Conservation (phyloP, 2,888 invertebrate species). For the Chalcosyrphus nemorum region DNA sequence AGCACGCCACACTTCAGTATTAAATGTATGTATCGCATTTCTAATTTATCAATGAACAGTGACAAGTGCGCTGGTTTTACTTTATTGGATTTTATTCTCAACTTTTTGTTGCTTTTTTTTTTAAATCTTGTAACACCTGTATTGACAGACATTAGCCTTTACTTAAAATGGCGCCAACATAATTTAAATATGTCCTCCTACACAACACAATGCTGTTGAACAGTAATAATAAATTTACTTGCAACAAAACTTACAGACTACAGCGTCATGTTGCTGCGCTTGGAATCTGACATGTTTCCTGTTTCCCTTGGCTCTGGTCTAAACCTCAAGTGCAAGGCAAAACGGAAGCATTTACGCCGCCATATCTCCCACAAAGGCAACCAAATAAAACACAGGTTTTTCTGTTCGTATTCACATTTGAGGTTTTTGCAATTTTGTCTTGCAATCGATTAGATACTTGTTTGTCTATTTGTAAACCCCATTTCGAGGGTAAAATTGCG, state of each 20-base stretch:
- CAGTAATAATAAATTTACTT: background rate
- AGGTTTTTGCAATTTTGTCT: background rate
- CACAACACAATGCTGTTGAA: background rate
- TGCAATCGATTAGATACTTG: background rate
- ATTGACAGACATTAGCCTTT: background rate
- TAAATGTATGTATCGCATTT: background rate
- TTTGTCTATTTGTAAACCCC: background rate
- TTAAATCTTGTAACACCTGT: background rate
- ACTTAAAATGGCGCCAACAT: background rate
- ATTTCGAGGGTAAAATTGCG: background rate
- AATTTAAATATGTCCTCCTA: conserved; percentile 44
- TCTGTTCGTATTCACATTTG: background rate
- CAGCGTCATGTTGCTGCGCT: background rate
- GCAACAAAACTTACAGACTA: background rate
- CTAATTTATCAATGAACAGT: background rate
- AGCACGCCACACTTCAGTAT: background rate
- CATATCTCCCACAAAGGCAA: conserved; percentile 48
- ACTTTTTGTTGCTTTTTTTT: background rate
- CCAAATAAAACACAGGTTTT: background rate
- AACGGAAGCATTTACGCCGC: conserved; percentile 40
- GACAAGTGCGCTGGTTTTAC: background rate
- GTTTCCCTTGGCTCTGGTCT: conserved; percentile 45
- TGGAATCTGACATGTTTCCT: conserved; percentile 50
- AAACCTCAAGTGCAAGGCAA: conserved; percentile 56
- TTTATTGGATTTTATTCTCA: too few species aligned